Evolutionary conservation across 2,888 invertebrate genomes (phyloP).

Genomic region (Luffia ferchaultella): DNA sequence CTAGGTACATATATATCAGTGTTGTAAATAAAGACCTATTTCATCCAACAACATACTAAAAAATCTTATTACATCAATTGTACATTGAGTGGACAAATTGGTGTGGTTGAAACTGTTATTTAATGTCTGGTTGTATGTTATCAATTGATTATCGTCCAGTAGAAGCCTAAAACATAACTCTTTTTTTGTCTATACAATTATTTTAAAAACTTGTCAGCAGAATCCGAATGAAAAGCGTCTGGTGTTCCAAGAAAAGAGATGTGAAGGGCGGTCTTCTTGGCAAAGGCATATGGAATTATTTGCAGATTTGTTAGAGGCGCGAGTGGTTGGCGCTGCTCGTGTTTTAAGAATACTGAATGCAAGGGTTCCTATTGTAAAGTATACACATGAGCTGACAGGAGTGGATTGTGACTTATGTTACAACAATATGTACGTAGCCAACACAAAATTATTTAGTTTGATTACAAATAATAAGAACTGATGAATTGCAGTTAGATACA

Average conservation of each 20-base stretch:
- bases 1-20: no score
- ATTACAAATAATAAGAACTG: no score
- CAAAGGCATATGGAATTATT: slow-evolving; percentile 79
- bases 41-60: no score
- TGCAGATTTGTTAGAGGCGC: slow-evolving; percentile 74
- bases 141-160: no score
- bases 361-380: slow-evolving; percentile 90
- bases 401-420: slow-evolving; percentile 87
- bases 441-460: not conserved
- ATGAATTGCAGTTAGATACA: no score
- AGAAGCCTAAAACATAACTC: not conserved
- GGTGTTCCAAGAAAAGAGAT: slow-evolving; percentile 42
- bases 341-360: slow-evolving; percentile 82
- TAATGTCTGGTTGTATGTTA: no score
- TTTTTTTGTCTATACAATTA: not conserved
- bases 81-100: no score
- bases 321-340: slow-evolving; percentile 76
- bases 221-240: slow-evolving; percentile 23
- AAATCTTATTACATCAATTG: no score
- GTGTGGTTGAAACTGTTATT: no score
- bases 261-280: slow-evolving; percentile 64
- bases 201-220: no score
- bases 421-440: slow-evolving; percentile 78
- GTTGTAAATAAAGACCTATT: no score
- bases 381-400: slow-evolving; percentile 75